These are phyloP conservation scores for Arizona elegans DNA, from an alignment of 2,113 vertebrate species.

Conservation along the genomic window DNA sequence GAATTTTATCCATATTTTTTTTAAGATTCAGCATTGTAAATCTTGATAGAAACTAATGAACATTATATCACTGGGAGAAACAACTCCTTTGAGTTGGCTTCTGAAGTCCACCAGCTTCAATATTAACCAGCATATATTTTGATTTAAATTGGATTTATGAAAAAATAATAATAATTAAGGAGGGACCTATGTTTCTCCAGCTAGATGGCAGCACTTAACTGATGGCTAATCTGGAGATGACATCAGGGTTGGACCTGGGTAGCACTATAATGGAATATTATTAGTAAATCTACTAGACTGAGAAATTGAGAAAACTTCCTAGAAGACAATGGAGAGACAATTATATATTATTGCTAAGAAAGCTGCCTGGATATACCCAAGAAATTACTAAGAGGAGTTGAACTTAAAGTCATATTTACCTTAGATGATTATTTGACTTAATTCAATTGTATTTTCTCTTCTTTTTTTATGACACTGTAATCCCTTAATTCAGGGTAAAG, in stretches of 20 bases:
- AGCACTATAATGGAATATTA: not conserved
- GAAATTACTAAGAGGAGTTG: not conserved
- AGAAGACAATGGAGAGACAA: not conserved
- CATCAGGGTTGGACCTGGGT: not conserved
- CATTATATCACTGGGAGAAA: slow-evolving; percentile 42
- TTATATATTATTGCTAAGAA: not conserved
- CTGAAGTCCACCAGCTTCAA: slow-evolving; percentile 49
- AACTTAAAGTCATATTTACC: not conserved
- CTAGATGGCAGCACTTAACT: not conserved
- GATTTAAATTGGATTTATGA: not conserved
- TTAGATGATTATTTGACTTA: not conserved
- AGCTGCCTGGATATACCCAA: not conserved
- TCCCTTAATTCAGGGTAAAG: not conserved
- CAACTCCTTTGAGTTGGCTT: slow-evolving; percentile 43
- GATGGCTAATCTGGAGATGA: not conserved
- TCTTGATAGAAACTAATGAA: slow-evolving; percentile 14
- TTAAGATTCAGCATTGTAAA: slow-evolving; percentile 50
- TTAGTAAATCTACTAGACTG: not conserved
- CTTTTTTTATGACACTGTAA: not conserved
- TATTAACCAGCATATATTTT: not conserved
- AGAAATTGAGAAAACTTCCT: not conserved
- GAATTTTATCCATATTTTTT: slow-evolving; percentile 47
- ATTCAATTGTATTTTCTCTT: not conserved
- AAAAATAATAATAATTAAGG: not conserved
- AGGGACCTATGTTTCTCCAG: not conserved